phyloP scores from a whole-genome alignment of 2,888 invertebrate species.

The Toxonevra muliebris region DNA sequence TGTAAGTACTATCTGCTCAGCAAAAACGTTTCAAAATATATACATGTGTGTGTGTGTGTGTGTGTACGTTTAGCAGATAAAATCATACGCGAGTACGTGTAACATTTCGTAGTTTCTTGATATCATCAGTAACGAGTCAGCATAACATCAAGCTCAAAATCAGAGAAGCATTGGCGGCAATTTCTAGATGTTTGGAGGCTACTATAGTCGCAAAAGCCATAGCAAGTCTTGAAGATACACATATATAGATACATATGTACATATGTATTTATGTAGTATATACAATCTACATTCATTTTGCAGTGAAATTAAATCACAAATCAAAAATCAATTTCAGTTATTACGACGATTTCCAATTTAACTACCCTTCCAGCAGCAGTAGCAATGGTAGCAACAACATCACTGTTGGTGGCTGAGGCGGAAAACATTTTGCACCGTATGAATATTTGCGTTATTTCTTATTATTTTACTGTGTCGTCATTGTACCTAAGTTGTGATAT shows the following conservation, averaged over 20 bases:
- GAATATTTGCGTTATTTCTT: too few relatives aligned
- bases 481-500: too few relatives aligned
- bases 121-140: background rate
- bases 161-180: slow-evolving; percentile 1
- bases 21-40: background rate
- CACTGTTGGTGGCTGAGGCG: background rate
- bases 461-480: too few relatives aligned
- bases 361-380: slow-evolving; percentile 9
- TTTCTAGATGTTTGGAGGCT: background rate
- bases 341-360: slow-evolving; percentile 32
- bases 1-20: background rate
- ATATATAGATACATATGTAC: background rate
- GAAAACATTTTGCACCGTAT: background rate
- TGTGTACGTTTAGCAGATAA: background rate
- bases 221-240: background rate
- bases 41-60: background rate
- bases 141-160: background rate
- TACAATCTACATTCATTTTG: slow-evolving; percentile 5
- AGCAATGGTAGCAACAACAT: background rate
- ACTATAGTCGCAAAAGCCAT: background rate
- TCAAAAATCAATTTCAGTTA: slow-evolving; percentile 63
- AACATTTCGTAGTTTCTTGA: slow-evolving; percentile 3
- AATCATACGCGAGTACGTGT: background rate
- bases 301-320: slow-evolving; percentile 63
- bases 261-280: background rate